Percentiles rank a stretch among this genome's conserved stretches.
These are phyloP conservation scores for Romanomermis culicivorax DNA, from an alignment of 2,888 invertebrate genomes.

Conservation along the genomic window DNA sequence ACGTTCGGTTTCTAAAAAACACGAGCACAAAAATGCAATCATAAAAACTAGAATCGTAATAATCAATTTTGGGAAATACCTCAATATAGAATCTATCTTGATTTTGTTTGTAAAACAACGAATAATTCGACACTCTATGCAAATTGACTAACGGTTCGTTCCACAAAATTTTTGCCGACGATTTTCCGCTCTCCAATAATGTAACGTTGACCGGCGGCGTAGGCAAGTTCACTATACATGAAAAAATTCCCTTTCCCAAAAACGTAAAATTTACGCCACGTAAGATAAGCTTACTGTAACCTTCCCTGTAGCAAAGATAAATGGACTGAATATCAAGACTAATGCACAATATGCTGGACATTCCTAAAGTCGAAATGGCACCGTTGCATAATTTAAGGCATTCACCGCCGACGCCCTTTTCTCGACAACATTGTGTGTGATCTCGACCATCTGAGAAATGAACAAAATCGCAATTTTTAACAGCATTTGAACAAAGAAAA, in stretches of 20 bases:
- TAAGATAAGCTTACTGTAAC: slow-evolving; percentile 15
- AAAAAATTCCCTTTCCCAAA: no score
- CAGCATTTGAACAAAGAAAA: no score
- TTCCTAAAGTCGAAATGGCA: slow-evolving; percentile 44
- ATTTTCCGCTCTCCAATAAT: slow-evolving; percentile 13
- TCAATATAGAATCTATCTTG: background rate
- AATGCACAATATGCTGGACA: slow-evolving; percentile 22
- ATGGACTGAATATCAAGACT: slow-evolving; percentile 18
- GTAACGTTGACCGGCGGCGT: slow-evolving; percentile 19
- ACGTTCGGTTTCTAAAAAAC: slow-evolving; percentile 4
- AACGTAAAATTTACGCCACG: background rate
- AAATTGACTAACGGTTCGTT: slow-evolving; percentile 15
- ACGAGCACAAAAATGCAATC: no score
- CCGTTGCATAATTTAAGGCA: slow-evolving; percentile 67
- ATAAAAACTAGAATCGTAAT: no score
- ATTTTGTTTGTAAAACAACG: slow-evolving; percentile 11
- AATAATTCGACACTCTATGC: slow-evolving; percentile 17
- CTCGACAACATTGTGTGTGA: slow-evolving; percentile 59
- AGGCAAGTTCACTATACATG: slow-evolving; percentile 16
- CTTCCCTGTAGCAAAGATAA: slow-evolving; percentile 19
- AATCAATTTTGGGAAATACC: no score
- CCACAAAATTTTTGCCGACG: slow-evolving; percentile 16
- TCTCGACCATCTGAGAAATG: slow-evolving; percentile 39
- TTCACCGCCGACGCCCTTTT: slow-evolving; percentile 52
- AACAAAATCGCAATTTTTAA: slow-evolving; percentile 12